Base-by-base conservation (phyloP, 92 coral and sea anemone species). In the Bergia puertoricense region DNA sequence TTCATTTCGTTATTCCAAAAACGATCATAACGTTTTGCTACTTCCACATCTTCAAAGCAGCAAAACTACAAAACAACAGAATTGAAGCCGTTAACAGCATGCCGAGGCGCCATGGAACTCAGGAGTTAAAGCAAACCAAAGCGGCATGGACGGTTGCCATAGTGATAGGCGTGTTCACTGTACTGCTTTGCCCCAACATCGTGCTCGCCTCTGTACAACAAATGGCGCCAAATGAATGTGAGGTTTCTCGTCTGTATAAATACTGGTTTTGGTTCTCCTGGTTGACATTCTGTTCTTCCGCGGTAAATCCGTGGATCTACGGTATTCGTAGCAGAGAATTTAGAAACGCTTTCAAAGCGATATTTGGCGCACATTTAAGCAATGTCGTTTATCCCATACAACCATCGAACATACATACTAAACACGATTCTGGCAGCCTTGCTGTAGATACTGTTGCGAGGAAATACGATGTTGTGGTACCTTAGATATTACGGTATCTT, bases 251-350 rank as follows among this genome's bases (percentile, higher is more conserved):
- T 23, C 59, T 82, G 62, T 82, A 82, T 77, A 82, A 30, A 14
- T 82, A 82, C 56, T 82, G 86, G 86, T 82, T 82, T 36, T 82
- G 86, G 86, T 82, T 82, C 41, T 82, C 86, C 2, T 82, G 86
- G 86, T 15, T 82, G 59, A 82, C 86, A 44, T 82, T 82, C n/a
- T 82, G 76, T 37, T 82, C 86, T 44, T 82, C 86, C 2, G 86
- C 86, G 44, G 76, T 69, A 3, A 82, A 82, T 38, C 86, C 86
- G 6, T 82, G 76, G 86, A 68, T 82, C 59, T 82, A 82, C 45
- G 86, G 86, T 4, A 36, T 68, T 30, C 76, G 86, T n/a, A 82
- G 86, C 57, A 44, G 51, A 36, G 86, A 82, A 23, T 82, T 82
- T n/a, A 71, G 75, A 71, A 71, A 71, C 41, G 75, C 75, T 40